phyloP scores from a whole-genome alignment of 2,797 vertebrate species.

The Neosilurus hyrtlii region DNA sequence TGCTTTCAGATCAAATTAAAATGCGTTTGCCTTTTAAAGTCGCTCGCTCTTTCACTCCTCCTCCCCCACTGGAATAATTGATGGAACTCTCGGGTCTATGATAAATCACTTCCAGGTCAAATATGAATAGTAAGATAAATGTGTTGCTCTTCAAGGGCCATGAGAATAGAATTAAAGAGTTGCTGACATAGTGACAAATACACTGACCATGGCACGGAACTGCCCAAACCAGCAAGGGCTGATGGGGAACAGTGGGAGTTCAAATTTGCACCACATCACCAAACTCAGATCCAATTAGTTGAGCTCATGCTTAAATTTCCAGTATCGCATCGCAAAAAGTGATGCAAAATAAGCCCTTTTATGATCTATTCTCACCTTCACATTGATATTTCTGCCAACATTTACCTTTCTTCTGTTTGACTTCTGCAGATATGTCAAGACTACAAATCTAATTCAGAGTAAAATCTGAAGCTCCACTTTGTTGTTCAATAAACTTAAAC shows the following conservation, averaged over 20 bases:
- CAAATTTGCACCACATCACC: slow-evolving; percentile 46
- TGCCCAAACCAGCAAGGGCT: slow-evolving; percentile 62
- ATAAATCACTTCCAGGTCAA: slow-evolving; percentile 73
- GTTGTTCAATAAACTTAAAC: no score
- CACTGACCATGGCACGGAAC: slow-evolving; percentile 71
- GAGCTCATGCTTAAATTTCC: slow-evolving; percentile 36
- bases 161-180: slow-evolving; percentile 64
- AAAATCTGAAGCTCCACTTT: no score
- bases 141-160: slow-evolving; percentile 64
- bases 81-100: slow-evolving; percentile 75
- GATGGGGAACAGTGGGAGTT: slow-evolving; percentile 47
- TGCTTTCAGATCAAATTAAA: slow-evolving; percentile 81
- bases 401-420: no score
- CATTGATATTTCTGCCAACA: no score
- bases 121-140: slow-evolving; percentile 83
- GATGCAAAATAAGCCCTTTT: no score
- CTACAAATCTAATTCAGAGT: no score
- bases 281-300: slow-evolving; percentile 65
- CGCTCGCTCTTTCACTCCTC: slow-evolving; percentile 57
- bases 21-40: slow-evolving; percentile 80
- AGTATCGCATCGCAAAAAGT: no score
- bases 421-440: no score
- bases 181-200: slow-evolving; percentile 82
- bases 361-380: no score
- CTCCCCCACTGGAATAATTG: slow-evolving; percentile 76